These are phyloP conservation scores for Xestia rhomboidea DNA, from an alignment of 2,888 invertebrate genomes.

Conservation along the genomic window DNA sequence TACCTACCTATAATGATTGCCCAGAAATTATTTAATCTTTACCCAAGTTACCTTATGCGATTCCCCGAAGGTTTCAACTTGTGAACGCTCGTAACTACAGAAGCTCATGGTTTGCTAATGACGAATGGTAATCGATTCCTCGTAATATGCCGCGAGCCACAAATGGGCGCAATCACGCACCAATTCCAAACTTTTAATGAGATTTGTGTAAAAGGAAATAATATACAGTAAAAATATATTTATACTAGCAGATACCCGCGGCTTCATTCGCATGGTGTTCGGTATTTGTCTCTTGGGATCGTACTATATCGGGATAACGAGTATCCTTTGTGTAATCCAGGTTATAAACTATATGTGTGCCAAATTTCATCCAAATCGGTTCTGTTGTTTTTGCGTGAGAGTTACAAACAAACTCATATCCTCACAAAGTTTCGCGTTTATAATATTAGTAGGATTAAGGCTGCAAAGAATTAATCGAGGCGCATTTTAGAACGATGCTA, in stretches of 20 bases:
- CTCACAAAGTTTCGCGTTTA: no score
- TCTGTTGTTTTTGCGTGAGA: no score
- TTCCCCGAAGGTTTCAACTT: slow-evolving; percentile 36
- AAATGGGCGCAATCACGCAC: slow-evolving; percentile 41
- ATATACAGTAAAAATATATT: neutral
- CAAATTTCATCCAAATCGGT: no score
- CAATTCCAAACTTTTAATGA: neutral
- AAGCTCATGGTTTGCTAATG: slow-evolving; percentile 52
- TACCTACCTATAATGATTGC: neutral
- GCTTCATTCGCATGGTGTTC: no score
- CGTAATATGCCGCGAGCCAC: slow-evolving; percentile 16
- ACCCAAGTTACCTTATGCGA: neutral
- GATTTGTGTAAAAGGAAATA: neutral
- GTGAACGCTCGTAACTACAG: slow-evolving; percentile 9
- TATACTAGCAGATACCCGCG: neutral
- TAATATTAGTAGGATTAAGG: neutral
- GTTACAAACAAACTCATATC: no score
- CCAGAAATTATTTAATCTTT: slow-evolving; percentile 21
- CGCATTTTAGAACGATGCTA: neutral
- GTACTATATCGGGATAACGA: no score
- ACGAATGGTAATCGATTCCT: slow-evolving; percentile 36
- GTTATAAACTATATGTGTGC: no score
- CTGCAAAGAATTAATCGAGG: neutral
- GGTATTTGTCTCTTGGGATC: no score
- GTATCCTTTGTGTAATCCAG: no score